Evolutionary conservation across 2,797 vertebrate genomes (phyloP), one percentile per base, ranked within the genome.

Genomic region (Emydoidea blandingii): DNA sequence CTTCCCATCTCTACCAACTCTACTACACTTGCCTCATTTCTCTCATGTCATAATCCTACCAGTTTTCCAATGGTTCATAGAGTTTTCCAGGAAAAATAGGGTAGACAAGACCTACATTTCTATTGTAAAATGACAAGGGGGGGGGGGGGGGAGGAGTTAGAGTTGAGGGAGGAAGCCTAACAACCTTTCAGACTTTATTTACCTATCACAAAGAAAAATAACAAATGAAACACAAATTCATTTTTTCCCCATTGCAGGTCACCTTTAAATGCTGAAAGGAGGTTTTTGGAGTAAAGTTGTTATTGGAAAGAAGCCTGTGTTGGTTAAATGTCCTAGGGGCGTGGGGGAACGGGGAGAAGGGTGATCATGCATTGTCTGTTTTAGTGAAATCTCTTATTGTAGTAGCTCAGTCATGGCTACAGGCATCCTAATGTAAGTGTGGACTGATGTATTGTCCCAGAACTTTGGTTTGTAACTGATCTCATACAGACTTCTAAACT

Each of bases 391-490:
- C 37, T 74, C 37, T 44, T 74, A n/a, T 16, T 65, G 34, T 62
- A 62, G 14, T n/a, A 65, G 3, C 89, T 89, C 50, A 88, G 8
- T 6, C 88, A 2, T 83, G 6, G 31, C 96, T 94, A 76, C 16
- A 86, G n/a, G 27, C 21, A 52, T 79, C 5, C 12, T 87, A 5
- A 10, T 44, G 4, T 31, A 86, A 68, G 14, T 5, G 8, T 44
- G 34, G 34, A 47, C 31, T 54, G 44, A 10, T 88, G 62, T 65
- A 3, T 57, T 79, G 29, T 9, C 37, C 41, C 14, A 76, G 72
- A 52, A 1, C 1, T 87, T 89, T 83, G 27, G 7, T 29, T 93
- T 94, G 91, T 54, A 88, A 72, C 68, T 82, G 12, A 62, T 79
- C 14, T 29, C 25, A 44, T 76, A 47, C 25, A 47, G 25, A 76